These are phyloP conservation scores for Aurelia sp. DNA, from an alignment of 30 jellyfish, hydroid and myxozoan genomes.

Conservation along the genomic window DNA sequence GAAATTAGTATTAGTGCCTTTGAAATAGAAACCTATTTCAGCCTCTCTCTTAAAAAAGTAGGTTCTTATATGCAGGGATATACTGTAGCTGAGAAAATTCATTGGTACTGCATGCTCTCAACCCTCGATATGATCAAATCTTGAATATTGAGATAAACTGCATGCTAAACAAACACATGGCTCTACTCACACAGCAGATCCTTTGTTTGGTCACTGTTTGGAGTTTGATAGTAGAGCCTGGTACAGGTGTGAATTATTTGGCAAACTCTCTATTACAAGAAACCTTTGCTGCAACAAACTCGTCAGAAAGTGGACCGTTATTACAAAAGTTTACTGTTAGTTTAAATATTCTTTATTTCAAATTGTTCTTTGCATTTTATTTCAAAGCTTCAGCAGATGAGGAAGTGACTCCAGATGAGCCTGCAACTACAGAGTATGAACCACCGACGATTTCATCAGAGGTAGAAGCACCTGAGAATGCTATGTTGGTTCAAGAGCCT, in stretches of 20 bases:
- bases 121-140: conserved; percentile 38
- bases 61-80: too few species aligned
- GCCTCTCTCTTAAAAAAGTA: too few species aligned
- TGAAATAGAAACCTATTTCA: too few species aligned
- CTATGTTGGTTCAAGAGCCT: too few species aligned
- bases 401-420: conserved; percentile 12
- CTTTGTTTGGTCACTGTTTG: conserved; percentile 31
- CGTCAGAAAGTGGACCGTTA: too few species aligned
- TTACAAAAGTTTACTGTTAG: too few species aligned
- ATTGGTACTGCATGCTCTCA: conserved; percentile 15
- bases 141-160: conserved; percentile 71
- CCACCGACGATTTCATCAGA: neutral
- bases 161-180: conserved; percentile 61
- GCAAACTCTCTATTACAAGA: too few species aligned
- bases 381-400: conserved; percentile 25
- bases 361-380: neutral
- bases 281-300: too few species aligned
- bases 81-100: too few species aligned
- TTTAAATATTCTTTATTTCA: too few species aligned
- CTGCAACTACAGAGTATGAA: neutral
- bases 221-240: conserved; percentile 88
- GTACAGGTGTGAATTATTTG: neutral
- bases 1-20: too few species aligned
- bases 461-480: too few species aligned
- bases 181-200: conserved; percentile 76